phyloP scores from a whole-genome alignment of 1,140 invertebrate species.

The Coenobita brevimanus region DNA sequence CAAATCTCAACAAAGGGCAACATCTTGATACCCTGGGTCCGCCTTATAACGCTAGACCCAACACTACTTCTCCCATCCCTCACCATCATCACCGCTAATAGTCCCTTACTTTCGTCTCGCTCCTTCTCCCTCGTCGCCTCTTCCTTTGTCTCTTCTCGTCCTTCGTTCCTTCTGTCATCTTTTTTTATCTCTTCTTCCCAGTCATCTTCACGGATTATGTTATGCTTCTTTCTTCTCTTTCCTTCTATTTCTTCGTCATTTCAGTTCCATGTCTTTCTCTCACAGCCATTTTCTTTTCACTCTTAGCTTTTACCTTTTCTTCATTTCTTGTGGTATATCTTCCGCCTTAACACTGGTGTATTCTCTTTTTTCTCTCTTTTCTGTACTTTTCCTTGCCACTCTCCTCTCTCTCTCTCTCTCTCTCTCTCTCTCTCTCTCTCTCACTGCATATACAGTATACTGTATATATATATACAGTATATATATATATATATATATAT shows the following conservation, averaged over 20 bases:
- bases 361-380: background rate
- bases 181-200: background rate
- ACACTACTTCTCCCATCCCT: background rate
- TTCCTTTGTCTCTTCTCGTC: background rate
- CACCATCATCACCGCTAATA: background rate
- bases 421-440: too few species aligned
- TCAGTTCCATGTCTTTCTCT: background rate
- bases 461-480: too few species aligned
- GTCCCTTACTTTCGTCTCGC: too few species aligned
- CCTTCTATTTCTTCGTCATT: background rate
- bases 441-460: background rate
- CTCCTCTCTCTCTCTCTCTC: background rate
- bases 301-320: background rate
- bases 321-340: background rate
- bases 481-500: too few species aligned
- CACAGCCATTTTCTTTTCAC: background rate
- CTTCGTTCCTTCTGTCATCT: background rate
- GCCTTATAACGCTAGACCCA: too few species aligned
- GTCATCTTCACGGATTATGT: background rate
- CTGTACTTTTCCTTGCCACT: background rate
- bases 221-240: background rate
- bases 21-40: too few species aligned
- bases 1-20: too few species aligned
- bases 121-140: background rate
- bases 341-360: background rate